Conservation (phyloP, 2,888 invertebrate genomes). For the Lycocerus yunnanus region DNA sequence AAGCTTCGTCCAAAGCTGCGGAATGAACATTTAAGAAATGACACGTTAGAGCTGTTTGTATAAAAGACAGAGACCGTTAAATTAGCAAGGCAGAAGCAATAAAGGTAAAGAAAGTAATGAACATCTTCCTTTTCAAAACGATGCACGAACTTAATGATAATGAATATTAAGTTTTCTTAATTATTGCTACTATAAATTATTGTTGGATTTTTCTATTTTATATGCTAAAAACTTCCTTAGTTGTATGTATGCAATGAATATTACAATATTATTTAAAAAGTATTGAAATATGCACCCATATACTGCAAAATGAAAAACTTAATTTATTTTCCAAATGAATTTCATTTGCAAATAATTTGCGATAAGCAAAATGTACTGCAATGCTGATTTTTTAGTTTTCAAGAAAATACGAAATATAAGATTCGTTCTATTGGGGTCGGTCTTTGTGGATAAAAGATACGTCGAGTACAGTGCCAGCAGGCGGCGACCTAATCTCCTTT, state of each 20-base stretch:
- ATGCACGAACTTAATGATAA: background rate
- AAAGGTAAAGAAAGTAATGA: conserved; percentile 18
- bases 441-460: conserved; percentile 23
- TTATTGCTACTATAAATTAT: background rate
- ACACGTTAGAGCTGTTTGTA: conserved; percentile 17
- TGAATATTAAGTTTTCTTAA: background rate
- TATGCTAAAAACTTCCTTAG: background rate
- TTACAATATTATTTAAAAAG: too few relatives aligned
- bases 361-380: background rate
- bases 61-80: conserved; percentile 21
- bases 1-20: conserved; percentile 11
- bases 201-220: background rate
- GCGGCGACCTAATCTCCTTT: conserved; percentile 29
- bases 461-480: conserved; percentile 29
- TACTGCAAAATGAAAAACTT: background rate
- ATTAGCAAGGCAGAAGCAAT: conserved; percentile 21
- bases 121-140: background rate
- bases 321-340: background rate
- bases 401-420: conserved; percentile 8
- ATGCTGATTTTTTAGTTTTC: conserved; percentile 3
- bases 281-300: too few relatives aligned
- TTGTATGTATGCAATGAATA: too few relatives aligned
- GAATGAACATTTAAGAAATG: conserved; percentile 21
- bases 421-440: conserved; percentile 11
- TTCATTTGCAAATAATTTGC: background rate